Evolutionary conservation across 2,113 vertebrate genomes (phyloP).

Genomic region (Callospermophilus lateralis): DNA sequence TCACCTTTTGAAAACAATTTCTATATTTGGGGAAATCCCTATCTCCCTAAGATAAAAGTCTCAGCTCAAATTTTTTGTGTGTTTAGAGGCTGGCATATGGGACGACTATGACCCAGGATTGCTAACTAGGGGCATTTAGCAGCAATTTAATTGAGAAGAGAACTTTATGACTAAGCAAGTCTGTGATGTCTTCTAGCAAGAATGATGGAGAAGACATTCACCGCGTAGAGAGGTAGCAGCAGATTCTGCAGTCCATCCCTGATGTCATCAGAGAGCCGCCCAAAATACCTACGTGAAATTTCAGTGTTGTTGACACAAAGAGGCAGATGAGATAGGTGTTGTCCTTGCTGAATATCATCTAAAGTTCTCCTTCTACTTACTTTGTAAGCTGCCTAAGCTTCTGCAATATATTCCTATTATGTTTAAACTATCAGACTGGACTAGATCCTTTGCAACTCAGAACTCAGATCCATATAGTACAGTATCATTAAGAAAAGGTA

Average conservation of each 20-base stretch:
- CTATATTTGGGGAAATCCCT: not conserved
- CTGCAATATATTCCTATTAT: not conserved
- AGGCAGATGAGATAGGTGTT: not conserved
- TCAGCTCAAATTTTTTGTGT: not conserved
- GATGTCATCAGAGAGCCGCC: not conserved
- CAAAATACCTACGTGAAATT: not conserved
- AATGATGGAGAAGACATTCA: not conserved
- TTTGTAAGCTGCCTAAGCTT: not conserved
- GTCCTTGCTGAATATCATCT: not conserved
- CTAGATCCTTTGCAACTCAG: slow-evolving; percentile 44
- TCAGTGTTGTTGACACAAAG: not conserved
- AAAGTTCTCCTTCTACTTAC: not conserved
- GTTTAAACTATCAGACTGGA: not conserved
- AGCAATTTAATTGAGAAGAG: not conserved
- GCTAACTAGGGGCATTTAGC: not conserved
- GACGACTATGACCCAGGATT: not conserved
- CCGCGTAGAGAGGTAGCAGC: not conserved
- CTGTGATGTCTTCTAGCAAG: not conserved
- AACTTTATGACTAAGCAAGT: not conserved
- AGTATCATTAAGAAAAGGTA: slow-evolving; percentile 33
- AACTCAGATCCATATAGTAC: not conserved
- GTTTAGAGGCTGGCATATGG: not conserved
- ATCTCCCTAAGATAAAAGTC: not conserved
- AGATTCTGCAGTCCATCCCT: not conserved
- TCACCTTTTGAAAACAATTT: not conserved